A percentile compares a stretch with the other conserved stretches of the same genome.
phyloP scores from a whole-genome alignment of 2,888 invertebrate species.

The Pasiphila rectangulata region DNA sequence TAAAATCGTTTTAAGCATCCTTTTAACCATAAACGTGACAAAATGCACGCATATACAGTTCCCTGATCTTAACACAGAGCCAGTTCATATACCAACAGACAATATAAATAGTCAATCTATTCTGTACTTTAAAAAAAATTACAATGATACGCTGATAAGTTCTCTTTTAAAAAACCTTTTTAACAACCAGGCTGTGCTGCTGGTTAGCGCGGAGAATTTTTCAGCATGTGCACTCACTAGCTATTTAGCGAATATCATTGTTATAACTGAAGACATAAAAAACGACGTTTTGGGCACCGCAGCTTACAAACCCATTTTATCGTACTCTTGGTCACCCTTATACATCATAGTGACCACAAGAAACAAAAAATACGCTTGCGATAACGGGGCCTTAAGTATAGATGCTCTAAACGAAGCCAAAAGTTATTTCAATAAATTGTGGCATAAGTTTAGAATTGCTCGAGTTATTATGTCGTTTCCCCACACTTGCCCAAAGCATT shows the following conservation, averaged over 20 bases:
- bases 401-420: constrained; percentile 34
- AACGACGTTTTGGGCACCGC: constrained; percentile 10
- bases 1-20: constrained; percentile 7
- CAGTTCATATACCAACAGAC: constrained; percentile 17
- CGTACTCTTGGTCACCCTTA: constrained; percentile 39
- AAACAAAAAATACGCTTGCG: constrained; percentile 36
- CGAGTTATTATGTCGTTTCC: constrained; percentile 43
- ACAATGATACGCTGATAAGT: constrained; percentile 13
- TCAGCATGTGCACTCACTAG: not conserved
- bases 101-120: constrained; percentile 21
- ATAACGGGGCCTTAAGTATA: constrained; percentile 34
- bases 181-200: constrained; percentile 19
- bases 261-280: constrained; percentile 15
- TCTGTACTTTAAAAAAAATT: constrained; percentile 13
- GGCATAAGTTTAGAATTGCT: constrained; percentile 42
- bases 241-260: constrained; percentile 17
- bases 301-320: constrained; percentile 11
- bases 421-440: constrained; percentile 44
- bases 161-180: constrained; percentile 16
- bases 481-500: constrained; percentile 40
- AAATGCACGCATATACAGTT: constrained; percentile 17
- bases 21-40: constrained; percentile 7
- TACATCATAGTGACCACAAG: constrained; percentile 40
- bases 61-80: constrained; percentile 1
- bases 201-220: constrained; percentile 15